Percentiles rank a stretch among this genome's conserved stretches.
phyloP scores from a whole-genome alignment of 2,113 vertebrate genomes.

The Phrynocephalus versicolor region DNA sequence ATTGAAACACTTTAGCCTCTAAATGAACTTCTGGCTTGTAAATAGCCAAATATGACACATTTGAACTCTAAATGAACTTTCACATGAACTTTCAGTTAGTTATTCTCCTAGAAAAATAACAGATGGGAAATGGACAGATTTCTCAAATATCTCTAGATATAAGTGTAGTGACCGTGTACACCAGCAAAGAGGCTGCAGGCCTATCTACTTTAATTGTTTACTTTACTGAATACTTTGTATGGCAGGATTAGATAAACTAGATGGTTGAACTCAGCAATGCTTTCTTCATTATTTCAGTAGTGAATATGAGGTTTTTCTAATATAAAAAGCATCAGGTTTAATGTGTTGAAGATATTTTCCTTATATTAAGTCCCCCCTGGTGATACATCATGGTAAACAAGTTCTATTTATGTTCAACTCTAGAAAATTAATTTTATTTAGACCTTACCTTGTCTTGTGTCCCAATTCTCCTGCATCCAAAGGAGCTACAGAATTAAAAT shows the following conservation, averaged over 20 bases:
- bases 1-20: slow-evolving; percentile 66
- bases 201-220: slow-evolving; percentile 72
- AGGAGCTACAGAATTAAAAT: too few species aligned
- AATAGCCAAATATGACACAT: slow-evolving; percentile 75
- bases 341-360: neutral
- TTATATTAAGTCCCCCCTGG: neutral
- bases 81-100: slow-evolving; percentile 78
- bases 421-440: neutral
- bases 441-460: neutral
- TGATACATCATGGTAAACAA: neutral
- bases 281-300: slow-evolving; percentile 44
- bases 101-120: slow-evolving; percentile 73
- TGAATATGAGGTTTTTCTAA: neutral
- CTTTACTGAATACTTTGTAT: slow-evolving; percentile 63
- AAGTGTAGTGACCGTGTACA: slow-evolving; percentile 69
- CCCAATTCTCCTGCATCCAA: too few species aligned
- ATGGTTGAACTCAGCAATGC: slow-evolving; percentile 33
- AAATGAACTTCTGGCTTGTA: slow-evolving; percentile 80
- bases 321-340: slow-evolving; percentile 10
- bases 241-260: slow-evolving; percentile 54
- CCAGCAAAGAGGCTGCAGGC: slow-evolving; percentile 56
- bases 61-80: slow-evolving; percentile 82
- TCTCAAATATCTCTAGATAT: slow-evolving; percentile 75
- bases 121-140: slow-evolving; percentile 79
- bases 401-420: neutral